These are phyloP conservation scores for Haemorhous mexicanus DNA, from an alignment of 2,113 vertebrate genomes.

Conservation along the genomic window DNA sequence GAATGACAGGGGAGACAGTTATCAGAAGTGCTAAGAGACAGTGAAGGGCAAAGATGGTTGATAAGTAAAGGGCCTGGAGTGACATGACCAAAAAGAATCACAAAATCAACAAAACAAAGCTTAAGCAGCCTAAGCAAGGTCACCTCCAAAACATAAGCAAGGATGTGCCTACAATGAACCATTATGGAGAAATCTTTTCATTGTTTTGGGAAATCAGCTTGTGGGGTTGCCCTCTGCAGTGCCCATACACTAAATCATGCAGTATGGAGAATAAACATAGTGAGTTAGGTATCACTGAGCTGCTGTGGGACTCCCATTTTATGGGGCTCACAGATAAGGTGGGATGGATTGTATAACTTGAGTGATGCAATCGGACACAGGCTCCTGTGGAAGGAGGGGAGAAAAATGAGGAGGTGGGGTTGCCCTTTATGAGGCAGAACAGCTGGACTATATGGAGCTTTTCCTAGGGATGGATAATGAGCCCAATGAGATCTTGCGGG, in stretches of 20 bases:
- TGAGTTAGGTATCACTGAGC: not conserved
- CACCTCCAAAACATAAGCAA: not conserved
- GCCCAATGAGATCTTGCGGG: not conserved
- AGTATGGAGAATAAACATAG: not conserved
- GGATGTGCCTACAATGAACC: not conserved
- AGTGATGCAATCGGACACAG: not conserved
- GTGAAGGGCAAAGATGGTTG: not conserved
- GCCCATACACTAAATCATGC: not conserved
- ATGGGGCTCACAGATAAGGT: not conserved
- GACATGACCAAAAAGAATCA: not conserved
- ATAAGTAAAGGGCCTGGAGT: not conserved
- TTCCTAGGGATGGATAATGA: not conserved
- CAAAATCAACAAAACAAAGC: not conserved
- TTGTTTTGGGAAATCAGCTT: not conserved
- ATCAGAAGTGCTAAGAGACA: not conserved
- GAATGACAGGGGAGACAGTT: not conserved
- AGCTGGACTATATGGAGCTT: not conserved
- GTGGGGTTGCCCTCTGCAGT: not conserved
- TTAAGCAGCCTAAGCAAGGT: not conserved
- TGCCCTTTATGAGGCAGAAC: not conserved
- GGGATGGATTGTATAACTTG: fast-evolving
- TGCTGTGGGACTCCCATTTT: not conserved
- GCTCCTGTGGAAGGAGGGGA: not conserved
- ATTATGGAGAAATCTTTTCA: not conserved
- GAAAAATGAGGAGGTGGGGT: not conserved